Conservation (phyloP, 2,113 vertebrate genomes). For the Gnathonemus echidnorhynchus region DNA sequence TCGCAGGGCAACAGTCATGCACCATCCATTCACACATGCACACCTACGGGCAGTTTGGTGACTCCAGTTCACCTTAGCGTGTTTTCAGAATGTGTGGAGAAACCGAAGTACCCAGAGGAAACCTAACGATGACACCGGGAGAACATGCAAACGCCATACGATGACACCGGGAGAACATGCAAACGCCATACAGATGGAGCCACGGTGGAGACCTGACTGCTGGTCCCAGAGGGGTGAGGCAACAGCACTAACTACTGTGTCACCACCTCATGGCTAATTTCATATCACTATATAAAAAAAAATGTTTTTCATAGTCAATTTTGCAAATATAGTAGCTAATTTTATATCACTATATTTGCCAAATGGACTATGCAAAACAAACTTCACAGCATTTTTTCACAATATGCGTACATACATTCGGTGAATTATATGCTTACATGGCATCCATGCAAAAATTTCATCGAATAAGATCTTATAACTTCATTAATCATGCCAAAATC, state of each 20-base stretch:
- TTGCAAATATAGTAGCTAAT: neutral
- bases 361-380: neutral
- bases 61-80: too few species aligned
- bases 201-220: neutral
- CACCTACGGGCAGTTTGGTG: too few species aligned
- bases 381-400: neutral
- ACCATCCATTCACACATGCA: too few species aligned
- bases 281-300: neutral
- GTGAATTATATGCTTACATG: neutral
- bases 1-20: neutral
- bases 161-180: neutral
- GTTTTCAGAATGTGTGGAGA: neutral
- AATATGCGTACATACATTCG: neutral
- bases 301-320: neutral
- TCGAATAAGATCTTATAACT: neutral
- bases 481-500: neutral
- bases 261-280: neutral
- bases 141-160: neutral
- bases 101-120: neutral
- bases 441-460: neutral
- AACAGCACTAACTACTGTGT: neutral
- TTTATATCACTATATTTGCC: neutral
- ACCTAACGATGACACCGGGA: neutral
- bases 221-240: neutral
- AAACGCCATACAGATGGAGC: neutral